Evolutionary conservation across 2,888 invertebrate genomes (phyloP).

Genomic region (Hoplodrina ambigua): DNA sequence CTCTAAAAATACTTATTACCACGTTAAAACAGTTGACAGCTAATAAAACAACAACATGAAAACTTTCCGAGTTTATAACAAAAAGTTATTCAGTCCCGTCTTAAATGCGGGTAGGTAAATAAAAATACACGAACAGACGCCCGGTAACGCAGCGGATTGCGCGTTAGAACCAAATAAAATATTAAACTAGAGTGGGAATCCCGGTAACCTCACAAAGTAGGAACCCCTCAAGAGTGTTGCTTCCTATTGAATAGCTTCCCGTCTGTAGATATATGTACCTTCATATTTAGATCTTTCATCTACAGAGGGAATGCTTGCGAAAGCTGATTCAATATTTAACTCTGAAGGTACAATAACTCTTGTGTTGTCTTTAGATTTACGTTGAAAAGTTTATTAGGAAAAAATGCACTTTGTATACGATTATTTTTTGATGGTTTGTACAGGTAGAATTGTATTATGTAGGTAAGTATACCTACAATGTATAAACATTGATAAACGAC

Average conservation of each 20-base stretch:
- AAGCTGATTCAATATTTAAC: constrained; percentile 60
- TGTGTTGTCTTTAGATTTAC: constrained; percentile 28
- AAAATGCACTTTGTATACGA: constrained; percentile 1
- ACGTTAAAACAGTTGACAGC: constrained; percentile 38
- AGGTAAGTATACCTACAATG: not conserved
- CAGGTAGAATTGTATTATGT: not conserved
- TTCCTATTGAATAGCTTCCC: constrained; percentile 71
- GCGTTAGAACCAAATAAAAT: constrained; percentile 81
- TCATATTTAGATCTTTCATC: constrained; percentile 54
- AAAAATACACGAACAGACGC: constrained; percentile 58
- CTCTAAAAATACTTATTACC: constrained; percentile 25
- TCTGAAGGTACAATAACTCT: constrained; percentile 56
- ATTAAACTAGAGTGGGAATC: constrained; percentile 77
- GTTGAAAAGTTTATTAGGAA: constrained; percentile 28
- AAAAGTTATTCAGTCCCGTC: constrained; percentile 37
- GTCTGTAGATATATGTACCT: constrained; percentile 42
- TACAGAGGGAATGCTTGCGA: constrained; percentile 52
- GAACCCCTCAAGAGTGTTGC: constrained; percentile 67
- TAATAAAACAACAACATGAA: constrained; percentile 43
- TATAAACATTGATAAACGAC: no score
- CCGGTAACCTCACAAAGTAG: constrained; percentile 74
- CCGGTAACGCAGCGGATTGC: constrained; percentile 70
- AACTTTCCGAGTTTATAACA: constrained; percentile 40
- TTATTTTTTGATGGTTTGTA: not conserved
- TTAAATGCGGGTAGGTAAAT: constrained; percentile 52